phyloP scores from a whole-genome alignment of 64 coral and sea anemone genomes.

The Stichodactyla helianthus region DNA sequence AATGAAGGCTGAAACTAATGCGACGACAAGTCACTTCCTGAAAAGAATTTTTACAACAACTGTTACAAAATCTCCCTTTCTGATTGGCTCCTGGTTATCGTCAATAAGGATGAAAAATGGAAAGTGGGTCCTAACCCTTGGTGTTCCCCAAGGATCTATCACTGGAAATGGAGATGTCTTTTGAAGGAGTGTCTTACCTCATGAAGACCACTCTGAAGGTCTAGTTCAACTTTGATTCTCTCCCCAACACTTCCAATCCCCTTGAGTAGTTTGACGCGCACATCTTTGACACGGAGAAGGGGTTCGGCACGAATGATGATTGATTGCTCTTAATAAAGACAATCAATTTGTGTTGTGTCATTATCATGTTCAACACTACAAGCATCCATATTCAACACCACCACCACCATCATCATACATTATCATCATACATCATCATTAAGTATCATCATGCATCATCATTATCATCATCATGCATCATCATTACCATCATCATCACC shows the following conservation, averaged over 20 bases:
- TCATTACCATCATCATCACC: neutral
- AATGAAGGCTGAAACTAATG: conserved; percentile 79
- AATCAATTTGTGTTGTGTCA: neutral
- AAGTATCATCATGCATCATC: neutral
- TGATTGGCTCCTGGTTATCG: no score
- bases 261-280: conserved; percentile 81
- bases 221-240: conserved; percentile 71
- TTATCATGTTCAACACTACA: neutral
- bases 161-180: neutral
- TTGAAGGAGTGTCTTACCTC: conserved; percentile 37
- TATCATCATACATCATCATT: neutral
- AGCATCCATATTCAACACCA: neutral
- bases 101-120: no score
- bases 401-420: neutral
- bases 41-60: neutral
- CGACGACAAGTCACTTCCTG: conserved; percentile 86
- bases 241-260: conserved; percentile 93
- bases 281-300: conserved; percentile 64
- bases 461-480: neutral
- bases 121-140: no score
- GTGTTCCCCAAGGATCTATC: no score
- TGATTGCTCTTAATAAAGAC: conserved; percentile 41
- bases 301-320: conserved; percentile 89
- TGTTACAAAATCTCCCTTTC: no score
- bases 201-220: conserved; percentile 76